Evolutionary conservation across 2,113 vertebrate genomes (phyloP), one percentile per base, ranked within the genome.

Genomic region (Symphodus melops): DNA sequence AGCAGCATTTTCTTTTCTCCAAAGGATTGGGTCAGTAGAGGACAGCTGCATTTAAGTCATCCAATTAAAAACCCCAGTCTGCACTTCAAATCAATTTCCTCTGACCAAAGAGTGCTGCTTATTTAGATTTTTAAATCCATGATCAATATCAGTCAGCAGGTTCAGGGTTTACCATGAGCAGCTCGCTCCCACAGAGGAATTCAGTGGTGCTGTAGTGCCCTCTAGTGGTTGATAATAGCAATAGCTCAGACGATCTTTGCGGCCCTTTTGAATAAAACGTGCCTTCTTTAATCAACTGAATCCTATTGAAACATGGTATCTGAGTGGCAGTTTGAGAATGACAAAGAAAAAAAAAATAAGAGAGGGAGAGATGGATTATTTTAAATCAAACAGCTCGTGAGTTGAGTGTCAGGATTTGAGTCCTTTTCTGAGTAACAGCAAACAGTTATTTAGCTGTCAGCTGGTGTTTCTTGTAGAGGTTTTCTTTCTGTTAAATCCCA

Each of bases 401-500:
- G 17, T 19, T 17, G 9, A 42, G n/a, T 63, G 17, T 11, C 19
- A 66, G 0, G 16, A 5, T 68, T 46, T 55, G 54, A 68, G 82
- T 66, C 81, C 64, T 85, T 54, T 53, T 60, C 75, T 92, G 88
- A 88, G 85, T 90, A 89, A 92, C 79, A 86, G 77, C 77, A 86
- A 63, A 75, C 49, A 13, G 33, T 56, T n/a, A n/a, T 37, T 23
- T 23, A 17, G 14, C 17, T 48, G 11, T 17, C 48, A 61, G 3
- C 42, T 54, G 33, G 49, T 9, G 57, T 76, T n/a, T 70, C 4
- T 20, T 44, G 5, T 16, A 16, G 44, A 37, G 36, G n/a, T 7
- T 20, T 67, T 69, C 67, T 13, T 58, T 84, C 59, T 83, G 21
- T 60, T 37, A 41, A 11, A 41, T 17, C 46, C 4, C 19, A 48